Evolutionary conservation across 2,113 vertebrate genomes (phyloP).

Genomic region (Petrocephalus zakoni): DNA sequence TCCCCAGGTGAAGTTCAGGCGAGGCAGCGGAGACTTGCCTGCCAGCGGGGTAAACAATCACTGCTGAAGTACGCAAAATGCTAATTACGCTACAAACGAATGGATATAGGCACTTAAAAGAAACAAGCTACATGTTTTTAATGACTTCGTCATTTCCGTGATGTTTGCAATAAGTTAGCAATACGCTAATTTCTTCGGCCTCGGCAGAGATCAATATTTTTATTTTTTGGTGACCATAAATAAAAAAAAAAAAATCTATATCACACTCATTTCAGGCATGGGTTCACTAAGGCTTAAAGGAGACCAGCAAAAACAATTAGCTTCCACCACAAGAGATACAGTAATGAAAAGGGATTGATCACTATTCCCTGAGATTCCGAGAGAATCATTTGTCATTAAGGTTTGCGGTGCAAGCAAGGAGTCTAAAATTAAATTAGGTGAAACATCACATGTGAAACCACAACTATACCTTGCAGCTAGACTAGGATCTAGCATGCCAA

Average conservation of each 20-base stretch:
- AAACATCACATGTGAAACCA: not conserved
- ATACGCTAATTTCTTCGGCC: not conserved
- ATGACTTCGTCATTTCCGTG: not conserved
- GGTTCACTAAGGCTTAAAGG: not conserved
- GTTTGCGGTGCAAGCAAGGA: not conserved
- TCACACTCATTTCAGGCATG: not conserved
- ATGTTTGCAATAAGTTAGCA: not conserved
- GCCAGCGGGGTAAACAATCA: not conserved
- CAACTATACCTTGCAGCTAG: not conserved
- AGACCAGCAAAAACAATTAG: not conserved
- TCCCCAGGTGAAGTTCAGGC: not conserved
- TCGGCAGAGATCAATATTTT: not conserved
- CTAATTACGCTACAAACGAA: too few species aligned
- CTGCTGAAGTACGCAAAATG: too few species aligned
- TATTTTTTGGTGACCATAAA: not conserved
- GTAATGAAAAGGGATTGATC: not conserved
- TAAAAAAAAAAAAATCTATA: not conserved
- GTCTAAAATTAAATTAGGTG: slow-evolving; percentile 1
- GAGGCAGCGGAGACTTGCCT: not conserved
- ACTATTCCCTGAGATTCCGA: not conserved
- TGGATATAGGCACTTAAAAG: not conserved
- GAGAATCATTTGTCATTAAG: not conserved
- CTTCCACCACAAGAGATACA: not conserved
- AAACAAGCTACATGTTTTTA: not conserved
- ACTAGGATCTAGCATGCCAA: not conserved